Percentiles rank a stretch among this genome's conserved stretches.
phyloP scores from a whole-genome alignment of 2,888 invertebrate genomes.

The Galerucella calmariensis region DNA sequence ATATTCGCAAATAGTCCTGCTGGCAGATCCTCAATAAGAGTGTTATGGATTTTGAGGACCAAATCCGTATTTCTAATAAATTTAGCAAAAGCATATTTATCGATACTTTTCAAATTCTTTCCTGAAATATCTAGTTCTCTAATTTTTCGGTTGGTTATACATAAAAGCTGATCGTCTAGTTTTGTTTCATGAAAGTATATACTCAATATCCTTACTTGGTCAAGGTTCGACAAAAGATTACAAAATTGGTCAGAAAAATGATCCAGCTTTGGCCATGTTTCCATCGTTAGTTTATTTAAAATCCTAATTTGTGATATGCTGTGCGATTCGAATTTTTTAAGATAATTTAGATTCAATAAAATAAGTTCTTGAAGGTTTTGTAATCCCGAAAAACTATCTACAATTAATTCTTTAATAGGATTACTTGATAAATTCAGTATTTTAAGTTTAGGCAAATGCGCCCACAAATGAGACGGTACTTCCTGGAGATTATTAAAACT shows the following conservation, averaged over 20 bases:
- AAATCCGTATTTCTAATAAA: conserved; percentile 81
- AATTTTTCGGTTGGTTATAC: conserved; percentile 82
- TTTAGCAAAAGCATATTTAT: conserved; percentile 81
- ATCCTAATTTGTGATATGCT: conserved; percentile 78
- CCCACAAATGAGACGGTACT: conserved; percentile 81
- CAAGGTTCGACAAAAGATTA: conserved; percentile 77
- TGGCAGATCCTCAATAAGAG: conserved; percentile 82
- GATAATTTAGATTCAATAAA: conserved; percentile 77
- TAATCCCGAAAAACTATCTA: conserved; percentile 78
- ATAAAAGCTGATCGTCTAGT: conserved; percentile 80
- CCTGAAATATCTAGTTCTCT: conserved; percentile 85
- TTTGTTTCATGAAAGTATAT: conserved; percentile 80
- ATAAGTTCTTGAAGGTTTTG: conserved; percentile 79
- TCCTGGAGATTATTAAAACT: conserved; percentile 81
- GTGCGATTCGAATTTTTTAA: conserved; percentile 80
- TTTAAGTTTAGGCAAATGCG: conserved; percentile 77
- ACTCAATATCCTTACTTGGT: conserved; percentile 79
- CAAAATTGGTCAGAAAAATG: conserved; percentile 72
- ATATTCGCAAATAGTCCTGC: conserved; percentile 82
- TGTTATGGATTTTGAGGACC: conserved; percentile 80
- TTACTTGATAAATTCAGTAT: conserved; percentile 84
- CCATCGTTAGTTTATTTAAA: conserved; percentile 76
- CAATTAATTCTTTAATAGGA: conserved; percentile 79
- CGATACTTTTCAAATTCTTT: conserved; percentile 76
- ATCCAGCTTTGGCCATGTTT: conserved; percentile 81